Evolutionary conservation across 2,113 vertebrate species (phyloP), one percentile per base, ranked within the genome.

Genomic region (Capreolus pygargus): DNA sequence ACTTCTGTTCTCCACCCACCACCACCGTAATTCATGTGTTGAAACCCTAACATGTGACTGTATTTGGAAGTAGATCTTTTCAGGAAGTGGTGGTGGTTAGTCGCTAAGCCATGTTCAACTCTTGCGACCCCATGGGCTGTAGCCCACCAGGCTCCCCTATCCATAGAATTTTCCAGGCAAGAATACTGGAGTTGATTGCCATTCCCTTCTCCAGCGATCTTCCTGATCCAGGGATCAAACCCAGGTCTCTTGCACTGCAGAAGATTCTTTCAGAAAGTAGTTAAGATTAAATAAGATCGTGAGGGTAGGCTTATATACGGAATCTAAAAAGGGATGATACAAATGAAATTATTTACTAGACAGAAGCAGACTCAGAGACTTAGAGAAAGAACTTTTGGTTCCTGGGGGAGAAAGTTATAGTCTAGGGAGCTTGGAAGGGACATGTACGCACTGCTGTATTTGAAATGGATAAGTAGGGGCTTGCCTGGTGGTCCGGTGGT

Each of bases 71-170:
- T 23, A 43, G 36, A 50, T 33, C 28, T 30, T 89, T 81, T 7
- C 33, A 36, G 47, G 47, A 89, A 70, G 67, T 70, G n/a, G n/a
- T 39, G 10, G 67, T 39, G 19, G 17, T 70, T 70, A 12, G 67
- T 70, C 2, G 5, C n/a, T 39, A 70, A 39, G n/a, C 39, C 67
- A 12, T 39, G 5, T 23, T n/a, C n/a, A 70, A 12, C 67, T 70
- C 67, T 70, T 39, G n/a, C 0, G 0, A 70, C n/a, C 19, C n/a
- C 67, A 39, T 12, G 67, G n/a, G 12, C n/a, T 12, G 19, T 39
- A 70, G 67, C 67, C n/a, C n/a, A 70, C 19, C 67, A 70, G 67
- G 10, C n/a, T 70, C 67, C 19, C 39, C n/a, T 70, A 3, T 23
- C n/a, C 67, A 39, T 70, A 23, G 11, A 39, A 70, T 39, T 70